Percentiles rank a stretch among this genome's conserved stretches.
Conservation (phyloP, 2,797 vertebrate species). For the Mormyrops attenuatus region DNA sequence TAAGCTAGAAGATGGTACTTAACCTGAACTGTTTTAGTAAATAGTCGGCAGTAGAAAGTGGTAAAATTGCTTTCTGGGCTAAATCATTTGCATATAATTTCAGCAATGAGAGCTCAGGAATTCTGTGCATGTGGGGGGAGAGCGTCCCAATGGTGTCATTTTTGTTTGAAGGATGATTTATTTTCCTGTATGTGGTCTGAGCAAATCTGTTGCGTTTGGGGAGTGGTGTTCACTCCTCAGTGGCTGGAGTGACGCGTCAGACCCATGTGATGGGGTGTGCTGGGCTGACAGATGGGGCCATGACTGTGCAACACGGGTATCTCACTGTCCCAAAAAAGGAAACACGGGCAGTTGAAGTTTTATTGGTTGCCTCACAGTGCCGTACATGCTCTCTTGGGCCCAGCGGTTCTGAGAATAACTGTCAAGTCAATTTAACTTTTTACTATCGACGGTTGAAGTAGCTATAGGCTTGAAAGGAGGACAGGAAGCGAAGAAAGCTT, state of each 20-base stretch:
- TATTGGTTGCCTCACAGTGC: slow-evolving; percentile 2
- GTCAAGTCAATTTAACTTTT: background rate
- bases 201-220: background rate
- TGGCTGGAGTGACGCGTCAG: background rate
- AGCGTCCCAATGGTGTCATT: background rate
- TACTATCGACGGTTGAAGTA: background rate
- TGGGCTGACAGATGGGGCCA: slow-evolving; percentile 65
- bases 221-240: background rate
- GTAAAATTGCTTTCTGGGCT: background rate
- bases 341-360: slow-evolving; percentile 1
- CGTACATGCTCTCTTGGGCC: background rate
- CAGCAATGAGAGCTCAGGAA: background rate
- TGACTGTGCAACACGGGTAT: slow-evolving; percentile 32
- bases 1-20: background rate
- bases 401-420: slow-evolving; percentile 4
- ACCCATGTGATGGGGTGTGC: slow-evolving; percentile 36
- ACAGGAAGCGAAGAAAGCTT: background rate
- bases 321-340: slow-evolving; percentile 10
- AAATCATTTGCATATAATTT: background rate
- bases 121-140: background rate
- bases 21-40: background rate
- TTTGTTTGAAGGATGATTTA: slow-evolving; percentile 4
- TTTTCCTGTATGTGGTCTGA: background rate
- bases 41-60: background rate
- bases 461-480: background rate